These are phyloP conservation scores for Eurytemora carolleeae DNA, from an alignment of 1,140 invertebrate species.

Conservation along the genomic window DNA sequence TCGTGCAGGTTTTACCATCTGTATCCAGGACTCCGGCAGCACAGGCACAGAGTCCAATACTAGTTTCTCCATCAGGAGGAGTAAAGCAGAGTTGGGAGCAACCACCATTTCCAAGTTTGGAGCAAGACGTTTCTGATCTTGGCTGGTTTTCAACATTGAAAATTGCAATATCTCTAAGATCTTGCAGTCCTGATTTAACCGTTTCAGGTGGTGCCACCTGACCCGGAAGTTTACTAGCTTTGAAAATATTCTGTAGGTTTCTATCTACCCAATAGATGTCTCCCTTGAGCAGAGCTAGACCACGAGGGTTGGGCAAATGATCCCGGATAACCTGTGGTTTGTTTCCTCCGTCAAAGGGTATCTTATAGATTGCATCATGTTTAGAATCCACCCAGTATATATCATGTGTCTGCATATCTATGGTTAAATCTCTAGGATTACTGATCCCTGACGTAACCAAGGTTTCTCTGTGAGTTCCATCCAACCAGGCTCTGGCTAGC, in stretches of 20 bases:
- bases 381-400: constrained; percentile 94
- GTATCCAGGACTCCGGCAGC: constrained; percentile 53
- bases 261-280: constrained; percentile 91
- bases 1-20: constrained; percentile 44
- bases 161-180: constrained; percentile 67
- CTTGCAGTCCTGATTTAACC: constrained; percentile 57
- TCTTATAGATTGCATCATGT: constrained; percentile 71
- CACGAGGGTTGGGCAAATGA: constrained; percentile 85
- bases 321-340: constrained; percentile 44
- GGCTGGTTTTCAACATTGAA: constrained; percentile 74
- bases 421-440: constrained; percentile 72
- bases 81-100: constrained; percentile 93
- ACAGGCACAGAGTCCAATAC: constrained; percentile 61
- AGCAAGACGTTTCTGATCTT: constrained; percentile 48
- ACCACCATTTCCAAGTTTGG: constrained; percentile 44
- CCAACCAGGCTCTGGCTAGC: constrained; percentile 70
- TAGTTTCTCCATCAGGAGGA: constrained; percentile 35
- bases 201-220: constrained; percentile 43
- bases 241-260: constrained; percentile 69
- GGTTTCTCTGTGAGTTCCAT: constrained; percentile 66
- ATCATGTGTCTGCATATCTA: constrained; percentile 82
- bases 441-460: constrained; percentile 67
- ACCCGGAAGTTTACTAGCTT: constrained; percentile 48
- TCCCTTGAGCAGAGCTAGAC: constrained; percentile 52
- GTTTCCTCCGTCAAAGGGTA: constrained; percentile 28